phyloP scores from a whole-genome alignment of 2,888 invertebrate genomes.

The Patella ulyssiponensis region DNA sequence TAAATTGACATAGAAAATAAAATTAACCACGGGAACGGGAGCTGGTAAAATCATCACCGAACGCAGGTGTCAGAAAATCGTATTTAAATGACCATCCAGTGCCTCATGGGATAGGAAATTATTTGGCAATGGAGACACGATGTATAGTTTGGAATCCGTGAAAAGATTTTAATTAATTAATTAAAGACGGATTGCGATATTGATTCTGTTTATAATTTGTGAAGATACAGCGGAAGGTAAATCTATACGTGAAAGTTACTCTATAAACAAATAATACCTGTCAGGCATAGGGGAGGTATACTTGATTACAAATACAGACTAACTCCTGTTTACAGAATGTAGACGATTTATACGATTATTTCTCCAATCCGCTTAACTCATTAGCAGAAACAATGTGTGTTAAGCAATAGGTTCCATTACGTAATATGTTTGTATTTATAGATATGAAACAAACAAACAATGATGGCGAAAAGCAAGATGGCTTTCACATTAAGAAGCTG shows the following conservation, averaged over 20 bases:
- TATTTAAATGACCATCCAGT: conserved; percentile 6
- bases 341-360: too few relatives aligned
- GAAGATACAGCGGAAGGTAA: background rate
- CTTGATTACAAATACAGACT: too few relatives aligned
- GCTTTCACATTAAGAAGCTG: too few relatives aligned
- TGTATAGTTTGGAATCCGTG: background rate
- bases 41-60: background rate
- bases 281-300: background rate
- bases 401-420: too few relatives aligned
- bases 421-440: too few relatives aligned
- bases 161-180: background rate
- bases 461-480: too few relatives aligned
- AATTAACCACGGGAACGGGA: background rate
- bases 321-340: too few relatives aligned
- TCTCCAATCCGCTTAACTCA: too few relatives aligned
- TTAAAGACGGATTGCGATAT: background rate
- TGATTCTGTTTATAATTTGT: conserved; percentile 1
- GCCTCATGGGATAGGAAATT: background rate
- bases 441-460: too few relatives aligned
- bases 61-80: background rate
- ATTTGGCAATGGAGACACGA: background rate
- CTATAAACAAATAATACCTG: conserved; percentile 8
- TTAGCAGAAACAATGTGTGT: too few relatives aligned
- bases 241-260: background rate
- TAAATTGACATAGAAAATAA: too few relatives aligned